These are phyloP conservation scores for Petrocephalus sullivani DNA, from an alignment of 2,797 vertebrate species.

Conservation along the genomic window DNA sequence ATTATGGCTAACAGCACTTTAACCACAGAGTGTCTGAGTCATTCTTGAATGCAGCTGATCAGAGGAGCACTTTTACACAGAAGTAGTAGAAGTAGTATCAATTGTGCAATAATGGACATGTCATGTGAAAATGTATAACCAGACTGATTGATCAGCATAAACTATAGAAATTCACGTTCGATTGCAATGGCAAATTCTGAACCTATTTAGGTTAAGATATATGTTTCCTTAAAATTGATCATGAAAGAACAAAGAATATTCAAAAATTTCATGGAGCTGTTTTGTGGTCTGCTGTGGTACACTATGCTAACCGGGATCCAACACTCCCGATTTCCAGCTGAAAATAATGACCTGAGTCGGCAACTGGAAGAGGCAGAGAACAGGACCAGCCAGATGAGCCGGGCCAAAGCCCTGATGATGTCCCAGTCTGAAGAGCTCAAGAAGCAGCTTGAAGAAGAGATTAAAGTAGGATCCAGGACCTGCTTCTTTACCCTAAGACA, in stretches of 20 bases:
- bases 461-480: slow-evolving; percentile 56
- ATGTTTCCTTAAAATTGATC: background rate
- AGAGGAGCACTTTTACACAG: background rate
- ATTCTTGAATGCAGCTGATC: background rate
- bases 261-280: background rate
- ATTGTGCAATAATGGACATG: background rate
- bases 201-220: background rate
- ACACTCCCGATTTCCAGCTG: slow-evolving; percentile 49
- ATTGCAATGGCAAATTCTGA: background rate
- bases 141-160: background rate
- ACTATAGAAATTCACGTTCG: background rate
- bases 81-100: background rate
- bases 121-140: background rate
- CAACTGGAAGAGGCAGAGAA: slow-evolving; percentile 67
- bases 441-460: slow-evolving; percentile 71
- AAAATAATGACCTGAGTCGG: slow-evolving; percentile 62
- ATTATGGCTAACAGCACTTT: background rate
- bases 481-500: background rate
- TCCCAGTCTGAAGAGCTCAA: slow-evolving; percentile 66
- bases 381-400: slow-evolving; percentile 55
- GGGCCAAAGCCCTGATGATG: slow-evolving; percentile 57
- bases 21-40: slow-evolving; percentile 4
- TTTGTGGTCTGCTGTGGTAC: background rate
- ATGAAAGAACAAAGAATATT: background rate
- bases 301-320: background rate